These are phyloP conservation scores for Ophioderma brevispina DNA, from an alignment of 35 echinoderm and acorn worm genomes.

Conservation along the genomic window DNA sequence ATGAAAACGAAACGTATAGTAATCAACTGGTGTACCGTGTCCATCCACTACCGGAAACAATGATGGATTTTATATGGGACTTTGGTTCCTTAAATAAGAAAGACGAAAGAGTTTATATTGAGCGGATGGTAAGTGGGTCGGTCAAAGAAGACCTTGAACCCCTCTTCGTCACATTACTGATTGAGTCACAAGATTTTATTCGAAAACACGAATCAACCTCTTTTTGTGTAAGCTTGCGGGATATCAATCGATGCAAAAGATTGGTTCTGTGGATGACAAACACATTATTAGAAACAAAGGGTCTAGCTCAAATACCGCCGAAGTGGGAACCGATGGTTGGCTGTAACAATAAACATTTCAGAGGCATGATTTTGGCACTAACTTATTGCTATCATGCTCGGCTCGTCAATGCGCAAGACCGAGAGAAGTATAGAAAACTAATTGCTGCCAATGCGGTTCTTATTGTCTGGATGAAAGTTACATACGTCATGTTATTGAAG, in stretches of 20 bases:
- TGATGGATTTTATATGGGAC: slow-evolving; percentile 45
- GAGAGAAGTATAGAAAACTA: slow-evolving; percentile 8
- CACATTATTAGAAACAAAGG: not conserved
- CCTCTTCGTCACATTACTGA: slow-evolving; percentile 12
- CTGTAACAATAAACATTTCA: not conserved
- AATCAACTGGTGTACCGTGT: slow-evolving; percentile 44
- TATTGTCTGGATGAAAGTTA: not conserved
- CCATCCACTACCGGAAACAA: slow-evolving; percentile 24
- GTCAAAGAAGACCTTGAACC: not conserved
- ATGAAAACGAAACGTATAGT: not conserved
- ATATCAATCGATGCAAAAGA: slow-evolving; percentile 25
- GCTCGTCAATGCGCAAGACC: not conserved
- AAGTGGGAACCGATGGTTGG: not conserved
- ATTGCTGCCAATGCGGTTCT: not conserved
- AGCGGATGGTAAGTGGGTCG: not conserved
- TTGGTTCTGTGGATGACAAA: slow-evolving; percentile 12
- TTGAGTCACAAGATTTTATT: slow-evolving; percentile 28
- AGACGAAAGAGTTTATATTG: slow-evolving; percentile 33
- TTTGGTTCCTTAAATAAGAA: slow-evolving; percentile 31
- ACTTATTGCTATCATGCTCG: slow-evolving; percentile 32
- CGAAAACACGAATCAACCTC: not conserved
- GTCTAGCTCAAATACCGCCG: not conserved
- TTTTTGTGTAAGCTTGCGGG: slow-evolving; percentile 39
- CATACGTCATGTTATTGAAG: slow-evolving; percentile 11
- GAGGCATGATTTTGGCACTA: slow-evolving; percentile 15